Conservation (phyloP, 2,113 vertebrate species). For the Bucco capensis region DNA sequence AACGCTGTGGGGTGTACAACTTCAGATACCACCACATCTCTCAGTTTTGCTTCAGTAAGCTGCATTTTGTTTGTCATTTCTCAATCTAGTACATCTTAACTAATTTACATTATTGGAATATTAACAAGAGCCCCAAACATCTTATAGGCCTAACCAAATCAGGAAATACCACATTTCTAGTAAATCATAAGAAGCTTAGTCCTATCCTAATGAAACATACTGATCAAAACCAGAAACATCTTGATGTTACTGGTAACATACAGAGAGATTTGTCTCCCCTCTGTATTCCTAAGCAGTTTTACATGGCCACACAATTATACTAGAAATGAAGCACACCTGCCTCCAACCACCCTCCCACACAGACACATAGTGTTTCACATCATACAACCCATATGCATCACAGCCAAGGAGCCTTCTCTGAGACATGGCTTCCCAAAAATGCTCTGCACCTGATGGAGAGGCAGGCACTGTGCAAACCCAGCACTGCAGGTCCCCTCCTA, state of each 20-base stretch:
- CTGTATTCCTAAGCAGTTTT: background rate
- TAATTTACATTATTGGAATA: background rate
- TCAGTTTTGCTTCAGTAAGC: background rate
- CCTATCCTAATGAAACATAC: background rate
- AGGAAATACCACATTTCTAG: background rate
- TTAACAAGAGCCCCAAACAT: background rate
- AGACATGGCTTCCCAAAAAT: background rate
- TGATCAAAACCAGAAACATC: background rate
- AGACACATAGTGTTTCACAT: fast-evolving
- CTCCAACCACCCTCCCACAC: background rate
- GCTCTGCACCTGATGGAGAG: fast-evolving
- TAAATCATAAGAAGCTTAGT: background rate
- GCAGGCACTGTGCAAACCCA: background rate
- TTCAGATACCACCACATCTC: background rate
- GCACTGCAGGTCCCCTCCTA: background rate
- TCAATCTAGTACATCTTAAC: background rate
- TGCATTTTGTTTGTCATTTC: background rate
- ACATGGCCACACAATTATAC: background rate
- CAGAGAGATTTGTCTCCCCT: background rate
- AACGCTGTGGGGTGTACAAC: background rate
- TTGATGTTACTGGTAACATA: background rate
- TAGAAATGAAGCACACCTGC: background rate
- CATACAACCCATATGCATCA: fast-evolving
- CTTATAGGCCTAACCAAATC: background rate
- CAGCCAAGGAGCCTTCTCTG: background rate